Conservation (phyloP, 1,140 invertebrate genomes). For the Lasioglossum baleicum region DNA sequence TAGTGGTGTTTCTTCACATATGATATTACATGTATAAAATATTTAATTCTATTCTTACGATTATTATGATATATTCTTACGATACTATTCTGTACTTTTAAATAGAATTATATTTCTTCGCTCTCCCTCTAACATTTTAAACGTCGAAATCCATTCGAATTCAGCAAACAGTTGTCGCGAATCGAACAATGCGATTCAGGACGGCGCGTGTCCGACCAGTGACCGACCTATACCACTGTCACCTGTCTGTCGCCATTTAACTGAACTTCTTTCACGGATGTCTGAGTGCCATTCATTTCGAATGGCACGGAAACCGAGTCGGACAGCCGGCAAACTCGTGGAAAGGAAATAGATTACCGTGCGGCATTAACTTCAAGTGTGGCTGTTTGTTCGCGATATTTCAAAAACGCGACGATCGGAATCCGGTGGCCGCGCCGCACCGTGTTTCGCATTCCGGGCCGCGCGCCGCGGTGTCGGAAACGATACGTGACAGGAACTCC, state of each 20-base stretch:
- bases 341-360: not conserved
- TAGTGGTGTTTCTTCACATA: not conserved
- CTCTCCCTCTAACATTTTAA: no score
- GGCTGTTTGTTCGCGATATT: not conserved
- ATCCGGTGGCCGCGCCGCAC: not conserved
- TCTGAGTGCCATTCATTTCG: not conserved
- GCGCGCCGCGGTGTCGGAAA: not conserved
- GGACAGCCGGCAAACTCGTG: not conserved
- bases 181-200: no score
- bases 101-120: not conserved
- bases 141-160: no score
- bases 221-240: not conserved
- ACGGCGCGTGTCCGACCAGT: not conserved
- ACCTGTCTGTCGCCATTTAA: not conserved
- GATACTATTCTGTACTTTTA: no score
- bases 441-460: not conserved
- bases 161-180: no score
- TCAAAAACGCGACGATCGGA: not conserved
- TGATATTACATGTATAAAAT: no score
- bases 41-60: no score
- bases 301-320: not conserved
- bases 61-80: no score
- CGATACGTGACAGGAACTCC: not conserved
- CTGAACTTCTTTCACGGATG: not conserved
- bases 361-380: not conserved